These are phyloP conservation scores for Rhipidura dahli DNA, from an alignment of 2,113 vertebrate genomes.

Conservation along the genomic window DNA sequence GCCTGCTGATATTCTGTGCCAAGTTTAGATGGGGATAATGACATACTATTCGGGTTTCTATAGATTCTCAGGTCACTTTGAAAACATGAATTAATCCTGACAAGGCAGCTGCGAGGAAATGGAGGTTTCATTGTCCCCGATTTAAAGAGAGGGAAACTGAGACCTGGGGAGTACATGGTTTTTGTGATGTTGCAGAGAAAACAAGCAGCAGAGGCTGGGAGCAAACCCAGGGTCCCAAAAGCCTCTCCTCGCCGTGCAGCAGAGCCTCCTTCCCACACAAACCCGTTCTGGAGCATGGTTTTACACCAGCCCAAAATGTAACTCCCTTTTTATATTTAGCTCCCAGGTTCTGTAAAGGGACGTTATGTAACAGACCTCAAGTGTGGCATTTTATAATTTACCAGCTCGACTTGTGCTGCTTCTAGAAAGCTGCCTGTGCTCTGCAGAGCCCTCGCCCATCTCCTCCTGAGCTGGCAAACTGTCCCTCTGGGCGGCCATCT, in stretches of 20 bases:
- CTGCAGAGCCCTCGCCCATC: neutral
- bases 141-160: neutral
- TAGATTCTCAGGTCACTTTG: slow-evolving; percentile 43
- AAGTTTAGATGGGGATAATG: slow-evolving; percentile 25
- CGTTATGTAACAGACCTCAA: slow-evolving; percentile 63
- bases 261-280: slow-evolving; percentile 47
- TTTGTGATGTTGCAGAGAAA: neutral
- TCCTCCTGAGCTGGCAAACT: neutral
- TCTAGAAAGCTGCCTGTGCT: neutral
- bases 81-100: slow-evolving; percentile 20
- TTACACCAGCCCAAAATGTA: slow-evolving; percentile 45
- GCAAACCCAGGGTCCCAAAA: neutral
- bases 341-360: slow-evolving; percentile 50
- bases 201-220: neutral
- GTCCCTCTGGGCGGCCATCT: neutral
- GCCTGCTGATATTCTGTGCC: neutral
- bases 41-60: slow-evolving; percentile 8
- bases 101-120: slow-evolving; percentile 21
- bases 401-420: slow-evolving; percentile 38
- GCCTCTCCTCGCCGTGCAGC: neutral
- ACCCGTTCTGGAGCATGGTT: neutral
- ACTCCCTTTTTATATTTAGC: slow-evolving; percentile 66
- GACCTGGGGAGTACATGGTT: neutral
- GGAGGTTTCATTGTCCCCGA: neutral
- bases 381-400: slow-evolving; percentile 55